Evolutionary conservation across 2,888 invertebrate species (phyloP).

Genomic region (Conops quadrifasciatus): DNA sequence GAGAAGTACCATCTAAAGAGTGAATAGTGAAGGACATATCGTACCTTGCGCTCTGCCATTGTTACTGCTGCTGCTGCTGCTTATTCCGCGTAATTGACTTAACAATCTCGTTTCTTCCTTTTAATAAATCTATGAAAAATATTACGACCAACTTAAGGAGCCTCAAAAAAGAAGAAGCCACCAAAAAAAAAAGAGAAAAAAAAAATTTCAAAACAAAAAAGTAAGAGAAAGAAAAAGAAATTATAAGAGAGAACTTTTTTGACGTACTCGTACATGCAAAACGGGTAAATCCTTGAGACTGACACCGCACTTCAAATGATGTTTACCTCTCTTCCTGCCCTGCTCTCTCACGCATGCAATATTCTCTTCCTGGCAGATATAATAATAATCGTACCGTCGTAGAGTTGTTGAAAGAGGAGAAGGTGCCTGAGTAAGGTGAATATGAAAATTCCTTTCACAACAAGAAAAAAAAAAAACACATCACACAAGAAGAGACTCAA

Average conservation of each 20-base stretch:
- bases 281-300: slow-evolving; percentile 31
- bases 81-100: slow-evolving; percentile 33
- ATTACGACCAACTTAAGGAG: slow-evolving; percentile 22
- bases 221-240: background rate
- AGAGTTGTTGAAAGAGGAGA: background rate
- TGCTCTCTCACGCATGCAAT: background rate
- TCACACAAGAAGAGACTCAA: too few relatives aligned
- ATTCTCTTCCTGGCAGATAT: background rate
- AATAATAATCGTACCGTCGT: slow-evolving; percentile 13
- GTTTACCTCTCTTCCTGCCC: background rate
- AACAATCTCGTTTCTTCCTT: slow-evolving; percentile 21
- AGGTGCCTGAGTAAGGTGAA: background rate
- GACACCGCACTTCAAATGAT: slow-evolving; percentile 18
- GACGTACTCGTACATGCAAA: background rate
- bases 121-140: slow-evolving; percentile 34
- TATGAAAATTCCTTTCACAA: too few relatives aligned
- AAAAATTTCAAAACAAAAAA: background rate
- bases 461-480: slow-evolving; percentile 4
- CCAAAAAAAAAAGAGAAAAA: background rate
- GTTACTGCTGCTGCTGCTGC: background rate
- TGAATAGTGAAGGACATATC: too few relatives aligned
- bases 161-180: background rate
- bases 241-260: background rate
- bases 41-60: background rate
- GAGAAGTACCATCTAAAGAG: too few relatives aligned